Conservation (phyloP, 2,888 invertebrate species). For the Eupithecia dodoneata region DNA sequence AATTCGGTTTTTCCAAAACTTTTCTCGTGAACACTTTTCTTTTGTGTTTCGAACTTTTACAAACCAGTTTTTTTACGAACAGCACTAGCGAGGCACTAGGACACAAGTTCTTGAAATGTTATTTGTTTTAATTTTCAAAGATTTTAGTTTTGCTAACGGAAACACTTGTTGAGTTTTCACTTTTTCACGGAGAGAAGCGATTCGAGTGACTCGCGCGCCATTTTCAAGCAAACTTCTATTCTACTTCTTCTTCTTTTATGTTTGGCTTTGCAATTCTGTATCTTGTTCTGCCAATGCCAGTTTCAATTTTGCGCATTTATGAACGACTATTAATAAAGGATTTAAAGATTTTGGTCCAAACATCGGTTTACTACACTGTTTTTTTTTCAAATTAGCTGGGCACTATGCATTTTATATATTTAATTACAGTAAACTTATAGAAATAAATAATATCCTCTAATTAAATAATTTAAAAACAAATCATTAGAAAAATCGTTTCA, state of each 20-base stretch:
- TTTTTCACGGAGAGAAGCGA: neutral
- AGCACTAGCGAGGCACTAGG: neutral
- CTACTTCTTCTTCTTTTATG: neutral
- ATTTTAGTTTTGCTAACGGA: neutral
- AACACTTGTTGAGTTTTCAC: constrained; percentile 1
- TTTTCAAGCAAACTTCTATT: neutral
- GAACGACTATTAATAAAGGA: too few relatives aligned
- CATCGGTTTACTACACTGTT: too few relatives aligned
- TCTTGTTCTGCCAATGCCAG: too few relatives aligned
- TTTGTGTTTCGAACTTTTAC: neutral
- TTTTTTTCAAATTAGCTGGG: too few relatives aligned
- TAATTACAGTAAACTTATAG: too few relatives aligned
- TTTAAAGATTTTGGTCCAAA: too few relatives aligned
- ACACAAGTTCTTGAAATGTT: neutral
- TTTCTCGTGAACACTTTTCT: neutral
- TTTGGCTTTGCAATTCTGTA: too few relatives aligned
- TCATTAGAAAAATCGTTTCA: too few relatives aligned
- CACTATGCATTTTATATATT: too few relatives aligned
- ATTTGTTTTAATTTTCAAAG: neutral
- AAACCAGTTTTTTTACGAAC: neutral
- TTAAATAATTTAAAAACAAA: too few relatives aligned
- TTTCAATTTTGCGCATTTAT: too few relatives aligned
- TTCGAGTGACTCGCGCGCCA: neutral
- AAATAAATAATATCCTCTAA: too few relatives aligned
- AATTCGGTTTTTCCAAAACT: neutral